Base-by-base conservation (phyloP, 2,113 vertebrate genomes). In the Penelope pileata region DNA sequence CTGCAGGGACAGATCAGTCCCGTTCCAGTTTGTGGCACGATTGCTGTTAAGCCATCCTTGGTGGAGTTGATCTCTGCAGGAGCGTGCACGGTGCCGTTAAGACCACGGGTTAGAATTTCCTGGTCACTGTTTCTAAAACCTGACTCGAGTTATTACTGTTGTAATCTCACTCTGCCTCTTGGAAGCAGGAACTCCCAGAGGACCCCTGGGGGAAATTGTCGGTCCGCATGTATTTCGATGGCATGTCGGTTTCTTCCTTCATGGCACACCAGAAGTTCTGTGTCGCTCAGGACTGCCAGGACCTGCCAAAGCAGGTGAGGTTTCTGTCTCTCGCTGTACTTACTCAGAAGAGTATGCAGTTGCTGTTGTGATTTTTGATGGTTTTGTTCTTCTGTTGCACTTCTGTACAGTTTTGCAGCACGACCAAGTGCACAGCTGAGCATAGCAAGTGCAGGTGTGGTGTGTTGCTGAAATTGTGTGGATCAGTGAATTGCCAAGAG, bases 241-340 rank as follows among this genome's bases (percentile, higher is more conserved):
- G 98, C 30, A 95, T 99, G 93, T 98, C 98, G 0, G 97, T 99
- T 83, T 98, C 98, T 36, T 98, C 91, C 69, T 98, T 99, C 97
- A 96, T 99, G 98, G 98, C 97, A 40, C 95, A 98, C 60, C 97
- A 98, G 68, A 97, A 98, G 62, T 98, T 98, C 34, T 98, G 98
- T 47, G 79, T 95, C 89, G 81, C 54, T 90, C 96, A 97, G 93
- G 96, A 95, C 48, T 58, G 74, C 91, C 95, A 90, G 63, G 96
- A 96, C 16, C 16, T 93, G 22, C 0, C 86, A 42, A 90, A 94
- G 75, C 83, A 96, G 96, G 97, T 98, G 94, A 97, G 96, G 88
- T 60, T 18, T 67, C 13, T 74, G 12, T 40, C 8, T 53, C 54
- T n/a, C 80, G 27, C 42, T 66, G 16, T 23, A 79, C 40, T 47